Evolutionary conservation across 2,797 vertebrate species (phyloP).

Genomic region (Fundulus diaphanus): DNA sequence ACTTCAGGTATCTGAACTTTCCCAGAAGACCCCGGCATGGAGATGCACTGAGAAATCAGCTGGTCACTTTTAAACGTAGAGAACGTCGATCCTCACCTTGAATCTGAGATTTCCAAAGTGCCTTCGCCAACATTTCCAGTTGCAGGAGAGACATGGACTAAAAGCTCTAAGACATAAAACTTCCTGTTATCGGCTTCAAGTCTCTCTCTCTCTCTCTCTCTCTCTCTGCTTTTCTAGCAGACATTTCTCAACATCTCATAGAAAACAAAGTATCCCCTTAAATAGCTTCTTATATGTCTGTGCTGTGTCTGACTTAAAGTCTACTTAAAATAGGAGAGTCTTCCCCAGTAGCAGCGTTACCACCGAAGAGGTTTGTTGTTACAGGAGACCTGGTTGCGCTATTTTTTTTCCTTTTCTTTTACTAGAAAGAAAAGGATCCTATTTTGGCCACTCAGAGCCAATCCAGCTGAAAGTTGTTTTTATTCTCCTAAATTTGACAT

Average conservation of each 20-base stretch:
- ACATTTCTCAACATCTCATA: background rate
- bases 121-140: too few species aligned
- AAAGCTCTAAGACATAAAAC: background rate
- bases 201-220: background rate
- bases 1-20: background rate
- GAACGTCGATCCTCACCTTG: too few species aligned
- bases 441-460: background rate
- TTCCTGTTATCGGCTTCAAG: background rate
- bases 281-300: background rate
- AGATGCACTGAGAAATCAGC: background rate
- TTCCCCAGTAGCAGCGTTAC: background rate
- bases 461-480: background rate
- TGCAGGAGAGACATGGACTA: too few species aligned
- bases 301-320: background rate
- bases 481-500: too few species aligned
- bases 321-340: background rate
- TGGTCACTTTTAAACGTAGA: background rate
- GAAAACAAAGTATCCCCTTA: background rate
- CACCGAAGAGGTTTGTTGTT: background rate
- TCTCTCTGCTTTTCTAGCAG: background rate
- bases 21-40: background rate
- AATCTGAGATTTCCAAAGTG: too few species aligned
- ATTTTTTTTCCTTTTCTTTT: background rate
- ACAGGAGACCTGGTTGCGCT: background rate
- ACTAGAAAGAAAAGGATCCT: too few species aligned